Conservation (phyloP, 2,113 vertebrate genomes). For the Prunella himalayana region DNA sequence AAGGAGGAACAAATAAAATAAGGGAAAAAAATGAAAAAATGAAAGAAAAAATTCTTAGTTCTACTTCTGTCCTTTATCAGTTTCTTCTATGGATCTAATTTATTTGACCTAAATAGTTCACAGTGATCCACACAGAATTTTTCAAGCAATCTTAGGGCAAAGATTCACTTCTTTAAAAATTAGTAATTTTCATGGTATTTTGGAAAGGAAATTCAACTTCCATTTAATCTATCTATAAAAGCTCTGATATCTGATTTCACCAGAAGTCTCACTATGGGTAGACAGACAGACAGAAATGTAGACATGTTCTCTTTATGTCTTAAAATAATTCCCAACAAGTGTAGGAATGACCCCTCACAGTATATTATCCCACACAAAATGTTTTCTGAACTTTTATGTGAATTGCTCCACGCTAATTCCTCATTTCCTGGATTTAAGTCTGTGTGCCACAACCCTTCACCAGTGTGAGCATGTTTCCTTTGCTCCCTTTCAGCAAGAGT, state of each 20-base stretch:
- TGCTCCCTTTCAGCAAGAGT: not conserved
- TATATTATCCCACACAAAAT: not conserved
- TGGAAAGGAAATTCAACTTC: not conserved
- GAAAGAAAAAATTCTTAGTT: not conserved
- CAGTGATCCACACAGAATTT: not conserved
- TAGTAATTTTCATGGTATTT: not conserved
- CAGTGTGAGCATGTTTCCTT: not conserved
- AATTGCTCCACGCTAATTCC: constrained; percentile 15
- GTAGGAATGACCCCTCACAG: not conserved
- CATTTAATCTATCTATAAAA: not conserved
- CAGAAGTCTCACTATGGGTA: not conserved
- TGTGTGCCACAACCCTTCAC: not conserved
- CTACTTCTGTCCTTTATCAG: not conserved
- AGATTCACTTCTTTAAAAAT: not conserved
- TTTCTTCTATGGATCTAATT: not conserved
- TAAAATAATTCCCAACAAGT: constrained; percentile 17
- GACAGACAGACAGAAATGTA: constrained; percentile 27
- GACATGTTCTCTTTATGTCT: not conserved
- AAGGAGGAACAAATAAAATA: not conserved
- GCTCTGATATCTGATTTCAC: not conserved
- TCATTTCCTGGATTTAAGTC: not conserved
- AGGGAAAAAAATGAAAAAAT: not conserved
- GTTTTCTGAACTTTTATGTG: constrained; percentile 22
- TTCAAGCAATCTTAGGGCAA: not conserved
- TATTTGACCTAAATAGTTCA: not conserved